These are phyloP conservation scores for Candoia aspera DNA, from an alignment of 2,113 vertebrate genomes.

Conservation along the genomic window DNA sequence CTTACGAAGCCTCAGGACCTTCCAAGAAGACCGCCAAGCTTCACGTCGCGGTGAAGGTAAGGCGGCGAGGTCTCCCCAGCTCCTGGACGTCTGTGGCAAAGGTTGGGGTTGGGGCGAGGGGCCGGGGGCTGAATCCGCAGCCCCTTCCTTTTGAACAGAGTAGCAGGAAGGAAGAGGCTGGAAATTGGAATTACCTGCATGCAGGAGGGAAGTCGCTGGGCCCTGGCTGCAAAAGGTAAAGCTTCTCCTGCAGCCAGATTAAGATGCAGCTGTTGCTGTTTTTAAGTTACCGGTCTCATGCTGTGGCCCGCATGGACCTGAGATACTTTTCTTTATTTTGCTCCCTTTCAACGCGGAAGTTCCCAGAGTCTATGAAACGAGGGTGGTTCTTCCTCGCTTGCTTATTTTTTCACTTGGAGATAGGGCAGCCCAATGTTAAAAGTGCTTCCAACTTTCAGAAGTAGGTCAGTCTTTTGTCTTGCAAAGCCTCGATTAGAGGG, in stretches of 20 bases:
- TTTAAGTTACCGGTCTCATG: no score
- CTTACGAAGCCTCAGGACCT: constrained; percentile 95
- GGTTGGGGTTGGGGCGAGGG: neutral
- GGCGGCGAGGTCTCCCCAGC: neutral
- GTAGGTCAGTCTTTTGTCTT: neutral
- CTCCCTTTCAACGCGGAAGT: constrained; percentile 63
- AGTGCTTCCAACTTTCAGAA: neutral
- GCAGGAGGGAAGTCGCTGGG: neutral
- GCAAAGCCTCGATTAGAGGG: neutral
- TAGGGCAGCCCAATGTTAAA: neutral
- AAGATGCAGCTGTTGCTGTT: neutral
- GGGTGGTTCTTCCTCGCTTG: neutral
- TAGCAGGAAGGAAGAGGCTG: no score
- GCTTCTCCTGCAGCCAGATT: neutral
- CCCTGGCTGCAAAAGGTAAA: no score
- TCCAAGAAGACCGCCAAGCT: constrained; percentile 99
- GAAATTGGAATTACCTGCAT: neutral
- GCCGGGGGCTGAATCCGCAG: neutral
- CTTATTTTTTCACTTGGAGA: neutral
- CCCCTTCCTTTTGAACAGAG: neutral
- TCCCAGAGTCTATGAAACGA: constrained; percentile 45
- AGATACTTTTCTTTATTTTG: constrained; percentile 40
- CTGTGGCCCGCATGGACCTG: no score
- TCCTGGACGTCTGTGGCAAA: neutral
- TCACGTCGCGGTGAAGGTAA: constrained; percentile 97